phyloP scores from a whole-genome alignment of 2,113 vertebrate species.

The Gymnorhina tibicen region DNA sequence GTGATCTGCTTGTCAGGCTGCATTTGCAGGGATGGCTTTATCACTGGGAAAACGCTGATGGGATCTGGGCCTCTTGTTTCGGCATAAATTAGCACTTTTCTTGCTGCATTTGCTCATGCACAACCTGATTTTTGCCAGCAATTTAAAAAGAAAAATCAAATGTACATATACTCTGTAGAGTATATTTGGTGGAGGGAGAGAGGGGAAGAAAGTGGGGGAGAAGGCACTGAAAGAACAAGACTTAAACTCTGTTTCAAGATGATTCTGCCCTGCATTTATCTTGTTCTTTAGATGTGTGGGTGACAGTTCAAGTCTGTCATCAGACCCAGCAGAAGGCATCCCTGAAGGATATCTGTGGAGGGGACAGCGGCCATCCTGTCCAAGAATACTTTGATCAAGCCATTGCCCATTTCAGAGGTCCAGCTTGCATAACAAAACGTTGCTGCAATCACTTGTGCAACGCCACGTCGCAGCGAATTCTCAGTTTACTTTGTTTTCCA shows the following conservation, averaged over 20 bases:
- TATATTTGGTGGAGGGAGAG: background rate
- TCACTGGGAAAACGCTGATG: background rate
- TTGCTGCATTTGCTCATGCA: background rate
- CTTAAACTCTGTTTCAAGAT: background rate
- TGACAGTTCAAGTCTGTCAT: background rate
- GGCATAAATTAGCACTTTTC: background rate
- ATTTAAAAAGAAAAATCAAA: background rate
- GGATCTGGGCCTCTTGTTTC: background rate
- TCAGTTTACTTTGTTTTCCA: background rate
- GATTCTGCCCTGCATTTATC: background rate
- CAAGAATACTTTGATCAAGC: background rate
- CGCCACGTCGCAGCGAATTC: accelerated
- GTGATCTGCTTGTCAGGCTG: background rate
- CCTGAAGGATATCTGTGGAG: background rate
- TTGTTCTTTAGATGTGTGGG: background rate
- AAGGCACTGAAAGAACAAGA: background rate
- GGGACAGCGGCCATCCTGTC: background rate
- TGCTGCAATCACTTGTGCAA: background rate
- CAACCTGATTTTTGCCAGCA: background rate
- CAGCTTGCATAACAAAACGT: background rate
- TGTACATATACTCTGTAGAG: background rate
- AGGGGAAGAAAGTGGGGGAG: background rate
- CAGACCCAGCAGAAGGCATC: background rate
- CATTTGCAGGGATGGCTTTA: background rate
- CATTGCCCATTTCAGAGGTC: background rate